Conservation (phyloP, 2,888 invertebrate genomes). For the Tanaodytes sp. region DNA sequence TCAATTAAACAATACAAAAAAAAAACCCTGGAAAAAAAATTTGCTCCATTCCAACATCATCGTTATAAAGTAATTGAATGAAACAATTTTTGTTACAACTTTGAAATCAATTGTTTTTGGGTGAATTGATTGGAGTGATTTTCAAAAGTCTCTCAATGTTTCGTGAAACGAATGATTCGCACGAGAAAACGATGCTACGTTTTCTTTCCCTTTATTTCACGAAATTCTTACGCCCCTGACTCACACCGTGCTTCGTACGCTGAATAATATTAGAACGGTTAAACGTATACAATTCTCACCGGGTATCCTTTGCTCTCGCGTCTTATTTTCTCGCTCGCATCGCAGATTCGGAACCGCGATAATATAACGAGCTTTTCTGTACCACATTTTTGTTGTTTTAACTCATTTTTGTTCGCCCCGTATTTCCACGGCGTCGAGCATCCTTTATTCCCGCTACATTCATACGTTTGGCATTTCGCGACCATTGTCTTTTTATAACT, state of each 20-base stretch:
- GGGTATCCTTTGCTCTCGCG: conserved; percentile 19
- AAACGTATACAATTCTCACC: conserved; percentile 32
- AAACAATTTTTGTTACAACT: too few relatives aligned
- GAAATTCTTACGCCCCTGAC: conserved; percentile 32
- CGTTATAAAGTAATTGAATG: too few relatives aligned
- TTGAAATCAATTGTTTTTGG: too few relatives aligned
- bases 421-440: conserved; percentile 16
- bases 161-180: too few relatives aligned
- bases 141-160: too few relatives aligned
- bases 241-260: conserved; percentile 35
- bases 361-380: too few relatives aligned
- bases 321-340: conserved; percentile 8
- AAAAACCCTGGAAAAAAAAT: too few relatives aligned
- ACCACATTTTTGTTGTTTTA: too few relatives aligned
- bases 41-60: too few relatives aligned
- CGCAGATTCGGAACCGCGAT: conserved; percentile 16
- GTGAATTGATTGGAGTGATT: too few relatives aligned
- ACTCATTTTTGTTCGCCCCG: too few relatives aligned
- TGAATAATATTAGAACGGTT: conserved; percentile 61
- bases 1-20: neutral
- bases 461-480: conserved; percentile 16
- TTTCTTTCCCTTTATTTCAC: conserved; percentile 24
- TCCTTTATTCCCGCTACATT: conserved; percentile 22
- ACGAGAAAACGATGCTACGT: conserved; percentile 4
- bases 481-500: conserved; percentile 21